Evolutionary conservation across 2,888 invertebrate genomes (phyloP).

Genomic region (Eledona agricola): DNA sequence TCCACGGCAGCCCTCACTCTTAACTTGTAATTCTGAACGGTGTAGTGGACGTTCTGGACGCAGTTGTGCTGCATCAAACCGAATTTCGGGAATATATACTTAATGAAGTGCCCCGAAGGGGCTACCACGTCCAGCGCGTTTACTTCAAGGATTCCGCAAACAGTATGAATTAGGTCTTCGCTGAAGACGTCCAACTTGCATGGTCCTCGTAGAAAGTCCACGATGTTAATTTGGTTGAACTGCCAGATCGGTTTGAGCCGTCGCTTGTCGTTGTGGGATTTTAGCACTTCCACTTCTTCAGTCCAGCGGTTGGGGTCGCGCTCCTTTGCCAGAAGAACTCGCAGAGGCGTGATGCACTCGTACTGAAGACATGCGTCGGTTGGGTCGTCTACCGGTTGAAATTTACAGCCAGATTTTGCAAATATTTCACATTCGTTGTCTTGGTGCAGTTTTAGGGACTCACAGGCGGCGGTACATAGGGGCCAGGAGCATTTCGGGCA

Average conservation of each 20-base stretch:
- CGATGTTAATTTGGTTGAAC: conserved; percentile 81
- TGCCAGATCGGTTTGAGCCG: conserved; percentile 73
- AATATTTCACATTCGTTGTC: conserved; percentile 75
- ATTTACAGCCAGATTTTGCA: conserved; percentile 65
- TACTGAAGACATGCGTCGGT: conserved; percentile 71
- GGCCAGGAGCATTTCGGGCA: conserved; percentile 82
- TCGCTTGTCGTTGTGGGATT: conserved; percentile 72
- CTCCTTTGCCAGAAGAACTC: conserved; percentile 78
- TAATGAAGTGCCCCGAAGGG: conserved; percentile 70
- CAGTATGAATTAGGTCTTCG: conserved; percentile 77
- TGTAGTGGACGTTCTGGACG: conserved; percentile 82
- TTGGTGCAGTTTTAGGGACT: conserved; percentile 68
- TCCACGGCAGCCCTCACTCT: conserved; percentile 74
- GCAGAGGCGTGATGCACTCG: conserved; percentile 79
- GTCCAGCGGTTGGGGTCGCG: conserved; percentile 75
- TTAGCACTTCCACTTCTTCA: conserved; percentile 74
- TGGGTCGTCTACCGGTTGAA: conserved; percentile 67
- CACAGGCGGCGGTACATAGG: conserved; percentile 73
- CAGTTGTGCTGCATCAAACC: conserved; percentile 83
- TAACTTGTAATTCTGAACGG: conserved; percentile 71
- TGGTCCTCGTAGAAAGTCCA: conserved; percentile 75
- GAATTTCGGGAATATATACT: conserved; percentile 80
- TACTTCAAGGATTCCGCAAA: conserved; percentile 83
- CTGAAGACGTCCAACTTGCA: conserved; percentile 75
- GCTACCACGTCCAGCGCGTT: conserved; percentile 81